Percentiles rank a stretch among this genome's conserved stretches.
Evolutionary conservation across 2,888 invertebrate genomes (phyloP).

Genomic region (Entomobrya proxima): DNA sequence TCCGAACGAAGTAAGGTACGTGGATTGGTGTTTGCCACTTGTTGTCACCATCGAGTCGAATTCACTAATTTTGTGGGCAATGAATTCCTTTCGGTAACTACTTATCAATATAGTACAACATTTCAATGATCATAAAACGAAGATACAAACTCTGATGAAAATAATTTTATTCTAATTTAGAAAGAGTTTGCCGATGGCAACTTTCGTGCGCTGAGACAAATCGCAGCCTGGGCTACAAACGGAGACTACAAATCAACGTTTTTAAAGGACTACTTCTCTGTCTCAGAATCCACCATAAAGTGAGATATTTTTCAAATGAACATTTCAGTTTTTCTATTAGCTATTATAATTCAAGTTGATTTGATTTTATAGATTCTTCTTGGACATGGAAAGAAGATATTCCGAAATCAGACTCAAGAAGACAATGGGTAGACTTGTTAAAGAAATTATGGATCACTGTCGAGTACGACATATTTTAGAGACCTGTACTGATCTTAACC

Average conservation of each 20-base stretch:
- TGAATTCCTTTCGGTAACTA: conserved; percentile 80
- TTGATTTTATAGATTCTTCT: conserved; percentile 17
- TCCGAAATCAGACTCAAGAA: conserved; percentile 50
- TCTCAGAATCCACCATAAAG: neutral
- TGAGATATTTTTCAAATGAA: neutral
- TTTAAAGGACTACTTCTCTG: conserved; percentile 19
- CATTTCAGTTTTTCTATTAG: neutral
- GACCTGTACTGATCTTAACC: conserved; percentile 26
- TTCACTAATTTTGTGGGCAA: conserved; percentile 85
- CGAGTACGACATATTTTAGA: conserved; percentile 56
- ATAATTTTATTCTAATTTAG: neutral
- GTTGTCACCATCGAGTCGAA: conserved; percentile 92
- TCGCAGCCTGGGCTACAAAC: conserved; percentile 94
- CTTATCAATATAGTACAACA: conserved; percentile 62
- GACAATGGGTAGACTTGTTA: conserved; percentile 67
- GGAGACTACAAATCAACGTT: conserved; percentile 78
- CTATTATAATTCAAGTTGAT: neutral
- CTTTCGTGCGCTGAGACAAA: conserved; percentile 86
- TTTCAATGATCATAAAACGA: neutral
- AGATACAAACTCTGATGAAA: neutral
- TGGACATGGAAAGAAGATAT: conserved; percentile 1
- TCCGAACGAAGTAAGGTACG: conserved; percentile 77
- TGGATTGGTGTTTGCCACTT: conserved; percentile 88
- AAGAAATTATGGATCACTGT: conserved; percentile 71
- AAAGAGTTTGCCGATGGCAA: conserved; percentile 77